Percentiles rank a stretch among this genome's conserved stretches.
Evolutionary conservation across 2,113 vertebrate genomes (phyloP).

Genomic region (Zootoca vivipara): DNA sequence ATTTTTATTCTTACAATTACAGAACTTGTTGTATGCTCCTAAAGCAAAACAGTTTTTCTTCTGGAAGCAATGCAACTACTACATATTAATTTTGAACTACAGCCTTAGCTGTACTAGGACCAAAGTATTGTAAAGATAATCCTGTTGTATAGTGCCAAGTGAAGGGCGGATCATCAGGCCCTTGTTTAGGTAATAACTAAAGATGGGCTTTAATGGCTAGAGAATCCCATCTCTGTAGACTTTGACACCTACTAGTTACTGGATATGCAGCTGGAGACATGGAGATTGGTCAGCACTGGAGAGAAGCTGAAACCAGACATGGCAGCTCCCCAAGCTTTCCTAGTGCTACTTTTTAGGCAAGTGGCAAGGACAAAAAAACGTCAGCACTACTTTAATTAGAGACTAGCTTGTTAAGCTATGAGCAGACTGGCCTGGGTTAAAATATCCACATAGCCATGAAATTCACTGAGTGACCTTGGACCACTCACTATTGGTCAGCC

Average conservation of each 20-base stretch:
- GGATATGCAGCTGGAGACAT: background rate
- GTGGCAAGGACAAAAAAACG: no score
- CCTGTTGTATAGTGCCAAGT: background rate
- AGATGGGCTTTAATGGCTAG: background rate
- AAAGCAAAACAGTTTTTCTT: slow-evolving; percentile 55
- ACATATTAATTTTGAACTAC: slow-evolving; percentile 55
- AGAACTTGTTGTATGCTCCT: slow-evolving; percentile 12
- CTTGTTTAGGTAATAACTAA: background rate
- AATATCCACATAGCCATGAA: no score
- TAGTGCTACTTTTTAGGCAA: no score
- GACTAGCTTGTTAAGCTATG: no score
- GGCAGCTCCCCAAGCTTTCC: no score
- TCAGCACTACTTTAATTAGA: no score
- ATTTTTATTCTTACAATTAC: no score
- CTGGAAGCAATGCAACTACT: slow-evolving; percentile 6
- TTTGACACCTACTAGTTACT: background rate
- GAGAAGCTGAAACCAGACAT: background rate
- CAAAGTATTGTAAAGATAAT: slow-evolving; percentile 14
- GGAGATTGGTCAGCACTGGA: background rate
- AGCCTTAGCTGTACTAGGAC: slow-evolving; percentile 56
- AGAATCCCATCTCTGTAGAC: background rate
- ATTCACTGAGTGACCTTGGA: no score
- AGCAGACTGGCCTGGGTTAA: no score
- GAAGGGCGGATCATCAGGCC: background rate
- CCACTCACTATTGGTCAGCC: no score